phyloP scores from a whole-genome alignment of 30 jellyfish, hydroid and myxozoan genomes.

The Hydractinia echinata region DNA sequence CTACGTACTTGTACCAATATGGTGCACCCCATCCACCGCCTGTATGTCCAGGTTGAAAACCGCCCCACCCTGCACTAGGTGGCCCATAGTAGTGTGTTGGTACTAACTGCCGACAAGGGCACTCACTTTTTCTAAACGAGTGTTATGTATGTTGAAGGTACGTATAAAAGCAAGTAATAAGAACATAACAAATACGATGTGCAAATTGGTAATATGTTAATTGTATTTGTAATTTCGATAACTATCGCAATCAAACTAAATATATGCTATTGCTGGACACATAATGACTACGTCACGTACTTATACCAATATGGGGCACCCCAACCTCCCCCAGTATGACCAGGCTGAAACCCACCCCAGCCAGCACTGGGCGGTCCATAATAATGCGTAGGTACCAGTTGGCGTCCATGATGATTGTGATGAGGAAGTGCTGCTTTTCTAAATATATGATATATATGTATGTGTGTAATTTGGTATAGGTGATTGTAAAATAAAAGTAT shows the following conservation, averaged over 20 bases:
- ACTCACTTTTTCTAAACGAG: neutral
- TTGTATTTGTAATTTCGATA: too few relatives aligned
- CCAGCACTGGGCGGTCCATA: conserved; percentile 99
- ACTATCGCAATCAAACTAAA: too few relatives aligned
- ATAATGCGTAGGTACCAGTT: conserved; percentile 52
- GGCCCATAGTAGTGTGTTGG: conserved; percentile 93
- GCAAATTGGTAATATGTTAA: too few relatives aligned
- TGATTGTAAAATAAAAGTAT: too few relatives aligned
- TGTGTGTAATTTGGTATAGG: too few relatives aligned
- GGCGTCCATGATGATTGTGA: neutral
- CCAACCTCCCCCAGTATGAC: conserved; percentile 98
- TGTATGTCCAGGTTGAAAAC: conserved; percentile 92
- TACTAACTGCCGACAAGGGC: conserved; percentile 30
- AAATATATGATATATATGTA: too few relatives aligned
- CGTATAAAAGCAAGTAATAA: too few relatives aligned
- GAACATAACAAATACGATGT: too few relatives aligned
- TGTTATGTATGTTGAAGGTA: neutral
- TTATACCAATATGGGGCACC: conserved; percentile 99
- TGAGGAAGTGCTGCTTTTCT: too few relatives aligned
- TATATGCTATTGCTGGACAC: neutral
- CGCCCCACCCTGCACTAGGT: conserved; percentile 99
- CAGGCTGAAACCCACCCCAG: conserved; percentile 99
- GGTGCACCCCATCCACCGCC: conserved; percentile 99
- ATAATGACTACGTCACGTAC: conserved; percentile 40
- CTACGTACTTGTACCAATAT: conserved; percentile 97